These are phyloP conservation scores for Dynastes grantii DNA, from an alignment of 2,888 invertebrate species.

Conservation along the genomic window DNA sequence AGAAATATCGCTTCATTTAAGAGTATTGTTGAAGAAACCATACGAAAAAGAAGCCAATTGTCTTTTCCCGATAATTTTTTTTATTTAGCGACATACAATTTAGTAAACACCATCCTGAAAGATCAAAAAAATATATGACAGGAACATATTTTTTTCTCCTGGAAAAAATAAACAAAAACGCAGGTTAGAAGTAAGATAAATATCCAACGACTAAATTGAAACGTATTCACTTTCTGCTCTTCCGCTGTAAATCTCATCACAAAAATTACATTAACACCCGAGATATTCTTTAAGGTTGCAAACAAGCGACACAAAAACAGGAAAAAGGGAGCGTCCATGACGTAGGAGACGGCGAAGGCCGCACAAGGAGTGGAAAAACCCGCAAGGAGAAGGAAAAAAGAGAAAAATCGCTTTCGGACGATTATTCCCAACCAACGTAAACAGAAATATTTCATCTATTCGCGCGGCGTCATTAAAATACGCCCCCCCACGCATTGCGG, in stretches of 20 bases:
- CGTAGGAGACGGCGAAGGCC: background rate
- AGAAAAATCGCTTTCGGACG: background rate
- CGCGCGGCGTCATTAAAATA: constrained; percentile 19
- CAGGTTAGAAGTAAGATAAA: background rate
- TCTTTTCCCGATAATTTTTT: too few species aligned
- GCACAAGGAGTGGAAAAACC: background rate
- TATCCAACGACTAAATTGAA: constrained; percentile 21
- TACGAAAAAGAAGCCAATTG: too few species aligned
- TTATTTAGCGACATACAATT: too few species aligned
- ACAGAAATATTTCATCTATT: constrained; percentile 29
- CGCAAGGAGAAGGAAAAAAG: background rate
- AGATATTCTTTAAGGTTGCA: background rate
- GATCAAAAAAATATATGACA: too few species aligned
- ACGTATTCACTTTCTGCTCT: constrained; percentile 17
- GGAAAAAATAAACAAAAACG: background rate
- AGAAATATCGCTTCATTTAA: too few species aligned
- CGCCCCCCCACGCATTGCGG: background rate
- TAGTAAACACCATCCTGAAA: too few species aligned
- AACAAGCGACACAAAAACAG: background rate
- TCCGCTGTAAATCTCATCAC: constrained; percentile 6
- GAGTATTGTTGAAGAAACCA: too few species aligned
- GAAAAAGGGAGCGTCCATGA: too few species aligned
- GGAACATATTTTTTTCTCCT: background rate
- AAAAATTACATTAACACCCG: constrained; percentile 31
- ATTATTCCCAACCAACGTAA: constrained; percentile 18